Evolutionary conservation across 2,888 invertebrate genomes (phyloP).

Genomic region (Harpalus rubripes): DNA sequence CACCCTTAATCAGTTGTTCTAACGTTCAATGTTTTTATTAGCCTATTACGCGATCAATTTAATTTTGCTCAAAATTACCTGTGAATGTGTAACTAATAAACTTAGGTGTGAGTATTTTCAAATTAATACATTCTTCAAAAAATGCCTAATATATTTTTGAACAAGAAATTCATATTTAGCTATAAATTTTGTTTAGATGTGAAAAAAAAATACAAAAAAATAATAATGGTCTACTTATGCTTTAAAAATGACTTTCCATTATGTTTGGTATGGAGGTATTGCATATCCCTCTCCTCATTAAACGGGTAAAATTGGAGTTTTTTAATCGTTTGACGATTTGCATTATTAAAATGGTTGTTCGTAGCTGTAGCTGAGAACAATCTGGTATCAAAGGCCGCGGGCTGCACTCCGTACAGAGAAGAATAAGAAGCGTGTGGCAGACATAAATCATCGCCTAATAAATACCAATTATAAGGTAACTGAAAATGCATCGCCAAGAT

Average conservation of each 20-base stretch:
- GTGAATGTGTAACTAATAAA: too few species aligned
- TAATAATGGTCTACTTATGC: too few species aligned
- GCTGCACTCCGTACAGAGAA: slow-evolving; percentile 15
- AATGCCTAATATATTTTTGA: too few species aligned
- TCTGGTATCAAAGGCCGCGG: slow-evolving; percentile 28
- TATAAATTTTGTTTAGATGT: too few species aligned
- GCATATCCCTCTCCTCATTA: slow-evolving; percentile 13
- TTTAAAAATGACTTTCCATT: neutral
- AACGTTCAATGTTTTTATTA: too few species aligned
- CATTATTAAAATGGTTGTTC: slow-evolving; percentile 35
- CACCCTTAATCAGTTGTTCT: too few species aligned
- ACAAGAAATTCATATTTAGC: too few species aligned
- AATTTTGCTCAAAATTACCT: too few species aligned
- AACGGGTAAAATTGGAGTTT: neutral
- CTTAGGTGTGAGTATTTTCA: too few species aligned
- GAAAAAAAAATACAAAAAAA: too few species aligned
- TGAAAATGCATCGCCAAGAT: slow-evolving; percentile 53
- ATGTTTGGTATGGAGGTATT: neutral
- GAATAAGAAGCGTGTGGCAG: slow-evolving; percentile 52
- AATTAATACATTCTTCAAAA: too few species aligned
- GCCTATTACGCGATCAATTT: too few species aligned
- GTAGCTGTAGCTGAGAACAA: slow-evolving; percentile 25
- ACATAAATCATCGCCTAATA: slow-evolving; percentile 63
- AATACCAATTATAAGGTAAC: slow-evolving; percentile 66
- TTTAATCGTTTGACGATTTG: slow-evolving; percentile 40